These are phyloP conservation scores for Calameuta idolon DNA, from an alignment of 2,888 invertebrate species.

Conservation along the genomic window DNA sequence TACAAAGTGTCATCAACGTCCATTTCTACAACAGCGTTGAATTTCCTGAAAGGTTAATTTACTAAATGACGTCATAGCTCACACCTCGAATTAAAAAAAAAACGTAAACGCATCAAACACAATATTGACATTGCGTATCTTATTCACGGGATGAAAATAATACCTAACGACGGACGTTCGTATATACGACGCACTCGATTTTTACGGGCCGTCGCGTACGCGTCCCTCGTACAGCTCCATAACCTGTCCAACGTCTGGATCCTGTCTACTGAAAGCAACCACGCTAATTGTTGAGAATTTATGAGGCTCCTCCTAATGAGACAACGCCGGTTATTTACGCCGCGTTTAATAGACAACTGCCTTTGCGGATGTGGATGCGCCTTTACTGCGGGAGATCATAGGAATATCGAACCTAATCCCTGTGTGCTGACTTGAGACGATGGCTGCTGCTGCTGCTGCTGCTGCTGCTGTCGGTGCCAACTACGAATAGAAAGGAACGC, in stretches of 20 bases:
- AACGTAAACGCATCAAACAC: not conserved
- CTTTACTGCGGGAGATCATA: not conserved
- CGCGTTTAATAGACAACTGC: not conserved
- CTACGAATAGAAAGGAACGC: not conserved
- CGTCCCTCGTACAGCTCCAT: not conserved
- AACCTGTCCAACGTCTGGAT: conserved; percentile 24
- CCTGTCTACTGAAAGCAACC: conserved; percentile 28
- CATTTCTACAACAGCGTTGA: not conserved
- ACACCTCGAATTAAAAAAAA: not conserved
- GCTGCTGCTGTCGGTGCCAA: not conserved
- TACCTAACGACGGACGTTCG: not conserved
- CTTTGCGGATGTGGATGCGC: not conserved
- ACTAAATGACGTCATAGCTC: not conserved
- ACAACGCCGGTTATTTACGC: conserved; percentile 4
- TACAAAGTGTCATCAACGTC: not conserved
- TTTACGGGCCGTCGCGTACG: not conserved
- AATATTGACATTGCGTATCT: not conserved
- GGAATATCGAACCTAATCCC: not conserved
- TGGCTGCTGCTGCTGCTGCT: not conserved
- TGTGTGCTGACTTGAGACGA: not conserved
- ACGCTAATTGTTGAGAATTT: conserved; percentile 33
- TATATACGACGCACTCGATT: not conserved
- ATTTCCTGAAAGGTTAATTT: not conserved
- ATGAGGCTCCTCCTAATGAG: conserved; percentile 10
- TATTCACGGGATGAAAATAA: not conserved